These are phyloP conservation scores for Pyrocephalus nanus DNA, from an alignment of 2,797 vertebrate species.

Conservation along the genomic window DNA sequence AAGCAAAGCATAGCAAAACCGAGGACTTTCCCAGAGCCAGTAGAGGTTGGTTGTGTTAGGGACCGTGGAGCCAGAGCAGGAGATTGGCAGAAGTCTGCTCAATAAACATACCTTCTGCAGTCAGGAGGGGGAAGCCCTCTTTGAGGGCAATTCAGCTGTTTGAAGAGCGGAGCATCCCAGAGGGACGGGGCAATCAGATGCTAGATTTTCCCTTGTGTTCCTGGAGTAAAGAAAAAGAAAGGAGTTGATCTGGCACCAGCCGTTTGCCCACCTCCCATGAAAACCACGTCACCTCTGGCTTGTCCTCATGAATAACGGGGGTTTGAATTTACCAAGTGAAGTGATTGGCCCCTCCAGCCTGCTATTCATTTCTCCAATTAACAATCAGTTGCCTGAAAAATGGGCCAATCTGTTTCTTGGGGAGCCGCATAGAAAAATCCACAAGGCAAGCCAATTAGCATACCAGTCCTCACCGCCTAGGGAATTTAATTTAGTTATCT, in stretches of 20 bases:
- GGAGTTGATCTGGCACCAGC: background rate
- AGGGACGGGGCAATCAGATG: background rate
- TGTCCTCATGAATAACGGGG: constrained; percentile 65
- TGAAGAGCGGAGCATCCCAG: background rate
- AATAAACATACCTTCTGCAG: background rate
- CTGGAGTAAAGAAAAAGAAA: background rate
- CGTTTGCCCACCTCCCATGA: background rate
- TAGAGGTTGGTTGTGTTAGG: background rate
- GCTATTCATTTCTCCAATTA: constrained; percentile 88
- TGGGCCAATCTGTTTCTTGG: constrained; percentile 84
- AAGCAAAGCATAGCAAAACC: background rate
- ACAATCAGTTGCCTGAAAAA: constrained; percentile 83
- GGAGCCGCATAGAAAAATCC: constrained; percentile 68
- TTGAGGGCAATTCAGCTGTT: background rate
- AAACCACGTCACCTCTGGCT: constrained; percentile 55
- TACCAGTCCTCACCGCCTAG: constrained; percentile 74
- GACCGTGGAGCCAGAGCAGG: background rate
- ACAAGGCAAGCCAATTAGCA: constrained; percentile 81
- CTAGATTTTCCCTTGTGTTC: background rate
- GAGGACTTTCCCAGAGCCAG: background rate
- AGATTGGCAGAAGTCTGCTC: background rate
- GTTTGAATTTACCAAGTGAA: constrained; percentile 80
- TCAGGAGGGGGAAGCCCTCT: background rate
- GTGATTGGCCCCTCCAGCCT: constrained; percentile 65
- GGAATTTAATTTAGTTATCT: constrained; percentile 76